Percentiles rank a stretch among this genome's conserved stretches.
Evolutionary conservation across 2,113 vertebrate genomes (phyloP).

Genomic region (Ciconia stormi): DNA sequence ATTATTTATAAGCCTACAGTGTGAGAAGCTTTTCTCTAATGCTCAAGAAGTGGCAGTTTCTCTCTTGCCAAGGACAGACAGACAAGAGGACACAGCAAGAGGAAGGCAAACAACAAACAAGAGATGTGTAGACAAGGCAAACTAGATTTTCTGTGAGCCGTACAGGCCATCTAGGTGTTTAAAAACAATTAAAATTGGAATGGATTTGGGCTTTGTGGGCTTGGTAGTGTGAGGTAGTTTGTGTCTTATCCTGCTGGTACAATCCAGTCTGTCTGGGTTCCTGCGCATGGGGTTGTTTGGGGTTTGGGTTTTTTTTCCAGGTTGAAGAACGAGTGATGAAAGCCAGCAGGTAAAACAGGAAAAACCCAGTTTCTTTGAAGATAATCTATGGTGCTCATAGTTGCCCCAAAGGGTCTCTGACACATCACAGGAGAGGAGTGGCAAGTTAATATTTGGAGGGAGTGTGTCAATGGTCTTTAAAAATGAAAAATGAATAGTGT

Average conservation of each 20-base stretch:
- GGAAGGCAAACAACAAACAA: neutral
- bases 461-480: neutral
- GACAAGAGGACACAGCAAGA: neutral
- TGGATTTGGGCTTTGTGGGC: neutral
- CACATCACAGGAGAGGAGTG: neutral
- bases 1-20: conserved; percentile 48
- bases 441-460: neutral
- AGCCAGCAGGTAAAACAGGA: neutral
- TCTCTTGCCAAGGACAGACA: neutral
- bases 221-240: neutral
- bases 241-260: neutral
- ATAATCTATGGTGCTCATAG: neutral
- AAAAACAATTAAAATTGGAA: neutral
- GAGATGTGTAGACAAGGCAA: neutral
- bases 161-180: neutral
- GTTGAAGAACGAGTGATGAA: neutral
- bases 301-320: neutral
- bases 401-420: neutral
- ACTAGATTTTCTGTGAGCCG: neutral
- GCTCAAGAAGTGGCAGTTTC: neutral
- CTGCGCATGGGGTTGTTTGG: neutral
- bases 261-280: neutral
- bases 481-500: neutral
- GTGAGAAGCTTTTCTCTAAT: neutral
- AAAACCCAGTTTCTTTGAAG: neutral